phyloP scores from a whole-genome alignment of 2,113 vertebrate species.

The Nymphicus hollandicus region DNA sequence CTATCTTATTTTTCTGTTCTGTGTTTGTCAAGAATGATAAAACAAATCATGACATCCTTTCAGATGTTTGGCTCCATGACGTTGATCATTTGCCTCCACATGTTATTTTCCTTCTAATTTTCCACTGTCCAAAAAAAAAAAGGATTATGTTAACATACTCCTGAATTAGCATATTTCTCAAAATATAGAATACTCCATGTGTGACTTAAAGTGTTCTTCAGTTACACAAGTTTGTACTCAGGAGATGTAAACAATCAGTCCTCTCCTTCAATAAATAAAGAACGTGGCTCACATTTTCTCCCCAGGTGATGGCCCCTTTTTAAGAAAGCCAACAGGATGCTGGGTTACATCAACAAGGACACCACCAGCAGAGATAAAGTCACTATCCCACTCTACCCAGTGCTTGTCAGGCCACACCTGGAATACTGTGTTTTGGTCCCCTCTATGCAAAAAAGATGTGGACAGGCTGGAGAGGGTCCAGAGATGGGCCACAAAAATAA shows the following conservation, averaged over 20 bases:
- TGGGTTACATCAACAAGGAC: not conserved
- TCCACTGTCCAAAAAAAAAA: not conserved
- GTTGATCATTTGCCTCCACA: not conserved
- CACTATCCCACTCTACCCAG: not conserved
- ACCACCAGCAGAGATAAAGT: not conserved
- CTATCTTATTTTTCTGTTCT: not conserved
- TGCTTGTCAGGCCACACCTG: not conserved
- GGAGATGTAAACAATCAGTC: not conserved
- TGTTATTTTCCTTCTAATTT: not conserved
- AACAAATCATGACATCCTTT: not conserved
- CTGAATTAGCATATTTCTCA: not conserved
- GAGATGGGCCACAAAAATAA: not conserved
- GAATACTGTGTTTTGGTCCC: not conserved
- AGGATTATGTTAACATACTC: not conserved
- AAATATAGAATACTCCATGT: not conserved
- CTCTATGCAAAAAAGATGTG: not conserved
- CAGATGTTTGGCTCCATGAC: not conserved
- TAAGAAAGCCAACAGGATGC: not conserved
- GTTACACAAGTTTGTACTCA: not conserved
- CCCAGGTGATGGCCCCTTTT: not conserved
- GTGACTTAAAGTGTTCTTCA: not conserved
- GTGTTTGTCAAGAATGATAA: not conserved
- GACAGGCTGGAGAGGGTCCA: not conserved
- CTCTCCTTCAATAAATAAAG: not conserved
- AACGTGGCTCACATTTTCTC: not conserved